phyloP scores from a whole-genome alignment of 1,140 invertebrate genomes.

The Drosophila teissieri region DNA sequence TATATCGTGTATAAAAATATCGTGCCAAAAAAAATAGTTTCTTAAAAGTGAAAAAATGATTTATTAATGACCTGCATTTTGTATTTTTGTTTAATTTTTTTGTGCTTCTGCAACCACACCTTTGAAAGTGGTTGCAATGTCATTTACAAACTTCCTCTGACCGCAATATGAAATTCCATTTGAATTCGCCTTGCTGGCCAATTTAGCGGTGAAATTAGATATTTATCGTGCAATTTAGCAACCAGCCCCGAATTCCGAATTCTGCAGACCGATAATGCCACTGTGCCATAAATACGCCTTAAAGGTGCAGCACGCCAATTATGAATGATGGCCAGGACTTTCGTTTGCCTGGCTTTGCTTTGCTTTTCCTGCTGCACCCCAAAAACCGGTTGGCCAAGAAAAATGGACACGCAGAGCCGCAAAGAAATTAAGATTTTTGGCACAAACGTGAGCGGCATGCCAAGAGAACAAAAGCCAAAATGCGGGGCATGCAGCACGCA shows the following conservation, averaged over 20 bases:
- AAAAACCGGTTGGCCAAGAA: conserved; percentile 45
- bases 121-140: conserved; percentile 1
- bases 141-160: conserved; percentile 21
- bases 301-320: conserved; percentile 76
- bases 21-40: conserved; percentile 5
- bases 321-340: conserved; percentile 65
- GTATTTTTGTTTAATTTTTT: conserved; percentile 9
- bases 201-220: conserved; percentile 30
- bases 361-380: conserved; percentile 52
- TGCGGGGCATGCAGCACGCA: conserved; percentile 68
- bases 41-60: conserved; percentile 2
- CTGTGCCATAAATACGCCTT: conserved; percentile 60
- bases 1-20: not conserved
- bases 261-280: conserved; percentile 37
- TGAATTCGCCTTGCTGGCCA: conserved; percentile 16
- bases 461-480: conserved; percentile 49
- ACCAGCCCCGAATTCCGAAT: conserved; percentile 5
- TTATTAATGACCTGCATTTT: not conserved
- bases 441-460: conserved; percentile 72
- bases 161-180: conserved; percentile 37
- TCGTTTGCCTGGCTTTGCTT: conserved; percentile 23
- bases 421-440: conserved; percentile 82
- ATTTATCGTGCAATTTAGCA: conserved; percentile 48
- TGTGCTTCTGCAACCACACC: not conserved
- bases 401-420: conserved; percentile 70